Percentiles rank a stretch among this genome's conserved stretches.
phyloP scores from a whole-genome alignment of 2,113 vertebrate species.

The Anolis sagrei region DNA sequence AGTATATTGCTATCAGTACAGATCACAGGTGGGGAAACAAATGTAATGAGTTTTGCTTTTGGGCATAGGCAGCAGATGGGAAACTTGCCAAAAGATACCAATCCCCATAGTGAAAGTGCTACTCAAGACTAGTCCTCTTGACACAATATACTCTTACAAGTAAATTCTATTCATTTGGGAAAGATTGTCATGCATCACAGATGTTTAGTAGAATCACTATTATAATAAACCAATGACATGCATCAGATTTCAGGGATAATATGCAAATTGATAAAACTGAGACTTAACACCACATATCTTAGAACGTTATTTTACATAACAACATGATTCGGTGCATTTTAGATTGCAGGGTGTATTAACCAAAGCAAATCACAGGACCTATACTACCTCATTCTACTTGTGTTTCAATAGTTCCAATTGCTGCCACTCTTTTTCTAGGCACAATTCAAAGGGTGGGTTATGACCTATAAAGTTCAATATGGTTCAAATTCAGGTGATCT shows the following conservation, averaged over 20 bases:
- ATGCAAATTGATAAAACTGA: too few species aligned
- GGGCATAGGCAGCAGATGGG: neutral
- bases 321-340: constrained; percentile 18
- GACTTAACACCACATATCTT: neutral
- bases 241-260: neutral
- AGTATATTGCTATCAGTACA: neutral
- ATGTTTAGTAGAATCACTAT: neutral
- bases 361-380: too few species aligned
- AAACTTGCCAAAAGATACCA: neutral
- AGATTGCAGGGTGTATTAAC: too few species aligned
- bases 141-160: neutral
- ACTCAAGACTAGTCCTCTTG: neutral
- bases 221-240: neutral
- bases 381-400: too few species aligned
- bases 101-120: neutral
- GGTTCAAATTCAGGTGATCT: too few species aligned
- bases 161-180: neutral
- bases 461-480: too few species aligned
- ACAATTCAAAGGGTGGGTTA: too few species aligned
- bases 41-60: neutral
- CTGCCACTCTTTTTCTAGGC: too few species aligned
- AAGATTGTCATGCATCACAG: neutral
- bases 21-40: neutral
- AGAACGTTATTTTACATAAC: neutral
- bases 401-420: too few species aligned